These are phyloP conservation scores for Streblospio benedicti DNA, from an alignment of 1,140 invertebrate species.

Conservation along the genomic window DNA sequence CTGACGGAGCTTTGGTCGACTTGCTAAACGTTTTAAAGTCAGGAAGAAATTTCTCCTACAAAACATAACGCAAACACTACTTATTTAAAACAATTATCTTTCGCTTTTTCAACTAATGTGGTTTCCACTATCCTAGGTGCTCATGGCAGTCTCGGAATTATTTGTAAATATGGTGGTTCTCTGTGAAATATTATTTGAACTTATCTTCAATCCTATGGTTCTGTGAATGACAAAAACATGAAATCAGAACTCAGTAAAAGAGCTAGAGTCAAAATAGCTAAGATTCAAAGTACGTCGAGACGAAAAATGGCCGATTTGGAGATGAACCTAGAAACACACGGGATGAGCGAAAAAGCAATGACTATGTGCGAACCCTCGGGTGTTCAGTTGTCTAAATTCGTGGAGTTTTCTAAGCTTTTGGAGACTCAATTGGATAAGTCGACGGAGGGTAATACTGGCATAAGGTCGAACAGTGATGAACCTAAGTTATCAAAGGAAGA, in stretches of 20 bases:
- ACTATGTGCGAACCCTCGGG: not conserved
- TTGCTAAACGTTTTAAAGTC: no score
- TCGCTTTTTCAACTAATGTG: no score
- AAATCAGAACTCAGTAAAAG: constrained; percentile 47
- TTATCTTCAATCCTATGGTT: no score
- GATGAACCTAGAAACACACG: not conserved
- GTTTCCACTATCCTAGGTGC: no score
- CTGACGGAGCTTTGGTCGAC: no score
- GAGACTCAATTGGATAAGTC: not conserved
- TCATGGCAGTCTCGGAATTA: no score
- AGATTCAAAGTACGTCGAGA: not conserved
- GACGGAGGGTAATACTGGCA: not conserved
- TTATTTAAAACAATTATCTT: no score
- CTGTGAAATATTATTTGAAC: no score
- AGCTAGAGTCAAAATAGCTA: constrained; percentile 22
- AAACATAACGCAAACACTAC: no score
- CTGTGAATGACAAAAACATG: no score
- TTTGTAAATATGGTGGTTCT: no score
- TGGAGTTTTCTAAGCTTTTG: not conserved
- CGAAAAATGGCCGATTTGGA: constrained; percentile 3
- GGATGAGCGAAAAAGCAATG: not conserved
- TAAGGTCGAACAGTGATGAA: not conserved
- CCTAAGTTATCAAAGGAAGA: constrained; percentile 1
- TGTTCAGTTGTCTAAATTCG: not conserved
- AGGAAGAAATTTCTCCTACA: no score